These are phyloP conservation scores for Cuniculus paca DNA, from an alignment of 2,797 vertebrate species.

Conservation along the genomic window DNA sequence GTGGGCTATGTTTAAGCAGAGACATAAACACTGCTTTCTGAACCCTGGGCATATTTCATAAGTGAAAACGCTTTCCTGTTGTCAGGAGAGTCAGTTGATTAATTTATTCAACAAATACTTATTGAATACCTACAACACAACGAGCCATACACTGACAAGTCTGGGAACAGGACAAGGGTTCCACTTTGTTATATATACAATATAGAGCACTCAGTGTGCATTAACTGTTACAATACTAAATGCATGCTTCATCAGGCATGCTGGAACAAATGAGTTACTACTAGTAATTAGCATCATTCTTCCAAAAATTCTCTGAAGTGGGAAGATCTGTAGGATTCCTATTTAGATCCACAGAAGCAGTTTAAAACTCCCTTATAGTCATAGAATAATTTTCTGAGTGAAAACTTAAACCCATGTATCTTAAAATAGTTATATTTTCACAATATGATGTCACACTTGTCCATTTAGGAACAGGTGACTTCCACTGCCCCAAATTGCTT, in stretches of 20 bases:
- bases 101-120: neutral
- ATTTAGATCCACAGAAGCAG: neutral
- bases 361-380: neutral
- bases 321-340: neutral
- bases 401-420: neutral
- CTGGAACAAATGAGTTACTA: neutral
- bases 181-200: neutral
- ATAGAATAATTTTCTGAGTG: slow-evolving; percentile 35
- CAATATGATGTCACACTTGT: neutral
- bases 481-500: neutral
- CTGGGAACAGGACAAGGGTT: neutral
- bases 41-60: neutral
- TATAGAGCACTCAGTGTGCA: neutral
- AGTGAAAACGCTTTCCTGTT: neutral
- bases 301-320: neutral
- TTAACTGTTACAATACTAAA: neutral
- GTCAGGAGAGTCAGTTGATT: neutral
- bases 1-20: neutral
- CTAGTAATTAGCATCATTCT: neutral
- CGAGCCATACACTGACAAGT: neutral
- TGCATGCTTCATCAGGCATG: neutral
- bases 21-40: neutral
- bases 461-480: neutral
- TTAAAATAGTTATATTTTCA: neutral
- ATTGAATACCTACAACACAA: neutral